Conservation (phyloP, 2,113 vertebrate genomes). For the Hiodon tergisus region DNA sequence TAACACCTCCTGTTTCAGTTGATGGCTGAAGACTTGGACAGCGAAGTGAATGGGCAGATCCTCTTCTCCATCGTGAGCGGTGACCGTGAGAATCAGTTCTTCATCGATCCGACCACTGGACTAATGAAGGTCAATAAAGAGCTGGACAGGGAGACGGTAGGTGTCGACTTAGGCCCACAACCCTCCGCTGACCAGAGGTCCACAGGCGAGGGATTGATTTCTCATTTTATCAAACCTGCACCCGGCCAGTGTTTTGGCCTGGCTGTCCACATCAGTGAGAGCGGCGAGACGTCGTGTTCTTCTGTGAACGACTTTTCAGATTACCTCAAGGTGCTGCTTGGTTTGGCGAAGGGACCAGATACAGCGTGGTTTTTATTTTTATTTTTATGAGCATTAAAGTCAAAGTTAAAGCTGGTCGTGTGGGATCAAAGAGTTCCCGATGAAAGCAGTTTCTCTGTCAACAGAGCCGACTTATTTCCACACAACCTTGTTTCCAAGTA, state of each 20-base stretch:
- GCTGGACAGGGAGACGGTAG: conserved; percentile 89
- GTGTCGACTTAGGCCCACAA: background rate
- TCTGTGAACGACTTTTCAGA: conserved; percentile 5
- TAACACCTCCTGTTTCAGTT: conserved; percentile 59
- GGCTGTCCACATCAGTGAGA: background rate
- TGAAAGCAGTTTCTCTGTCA: background rate
- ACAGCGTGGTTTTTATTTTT: conserved; percentile 21
- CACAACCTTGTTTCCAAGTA: background rate
- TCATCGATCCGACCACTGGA: conserved; percentile 78
- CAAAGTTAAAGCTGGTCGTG: conserved; percentile 25
- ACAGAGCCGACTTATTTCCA: background rate
- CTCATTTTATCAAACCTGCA: background rate
- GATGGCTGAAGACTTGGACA: conserved; percentile 87
- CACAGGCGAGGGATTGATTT: background rate
- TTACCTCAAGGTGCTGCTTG: conserved; percentile 27
- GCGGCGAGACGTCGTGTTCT: background rate
- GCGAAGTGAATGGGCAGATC: conserved; percentile 79
- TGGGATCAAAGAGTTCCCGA: conserved; percentile 32
- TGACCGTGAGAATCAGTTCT: conserved; percentile 83
- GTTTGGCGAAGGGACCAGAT: conserved; percentile 8
- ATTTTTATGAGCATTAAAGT: background rate
- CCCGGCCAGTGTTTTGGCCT: background rate
- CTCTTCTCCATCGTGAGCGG: conserved; percentile 84
- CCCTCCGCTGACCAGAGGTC: too few relatives aligned
- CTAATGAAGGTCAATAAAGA: conserved; percentile 89